These are phyloP conservation scores for Leptopterna dolabrata DNA, from an alignment of 2,888 invertebrate genomes.

Conservation along the genomic window DNA sequence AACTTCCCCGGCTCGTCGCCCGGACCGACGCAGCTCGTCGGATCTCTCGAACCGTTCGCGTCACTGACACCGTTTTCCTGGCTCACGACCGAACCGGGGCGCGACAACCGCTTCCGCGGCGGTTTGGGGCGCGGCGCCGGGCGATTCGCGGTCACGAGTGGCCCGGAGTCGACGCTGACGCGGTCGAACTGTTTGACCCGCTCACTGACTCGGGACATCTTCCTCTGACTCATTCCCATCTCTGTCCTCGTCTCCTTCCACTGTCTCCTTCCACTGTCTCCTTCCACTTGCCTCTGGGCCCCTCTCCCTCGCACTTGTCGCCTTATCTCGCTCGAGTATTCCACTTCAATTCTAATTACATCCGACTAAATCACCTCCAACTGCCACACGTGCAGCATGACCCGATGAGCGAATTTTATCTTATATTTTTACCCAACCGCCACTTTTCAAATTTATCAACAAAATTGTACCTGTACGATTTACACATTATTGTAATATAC, in stretches of 20 bases:
- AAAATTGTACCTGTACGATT: too few species aligned
- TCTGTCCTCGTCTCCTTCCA: background rate
- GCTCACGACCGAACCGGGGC: background rate
- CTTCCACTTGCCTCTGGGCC: background rate
- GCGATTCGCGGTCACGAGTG: background rate
- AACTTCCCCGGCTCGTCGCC: background rate
- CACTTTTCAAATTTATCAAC: too few species aligned
- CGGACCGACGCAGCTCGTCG: background rate
- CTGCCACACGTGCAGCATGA: background rate
- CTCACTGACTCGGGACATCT: constrained; percentile 47
- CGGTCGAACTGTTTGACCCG: constrained; percentile 49
- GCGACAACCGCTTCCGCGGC: background rate
- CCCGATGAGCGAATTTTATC: too few species aligned
- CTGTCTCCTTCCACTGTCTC: background rate
- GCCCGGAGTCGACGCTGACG: background rate
- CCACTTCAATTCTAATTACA: background rate
- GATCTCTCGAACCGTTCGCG: background rate
- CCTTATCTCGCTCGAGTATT: background rate
- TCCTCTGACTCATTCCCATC: constrained; percentile 24
- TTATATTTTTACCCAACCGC: too few species aligned
- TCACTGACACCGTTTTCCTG: background rate
- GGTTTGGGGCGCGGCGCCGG: background rate
- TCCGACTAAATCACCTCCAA: background rate
- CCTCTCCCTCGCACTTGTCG: background rate
- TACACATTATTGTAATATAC: too few species aligned